Percentiles rank a stretch among this genome's conserved stretches.
Conservation (phyloP, 2,113 vertebrate species). For the Poecile atricapillus region DNA sequence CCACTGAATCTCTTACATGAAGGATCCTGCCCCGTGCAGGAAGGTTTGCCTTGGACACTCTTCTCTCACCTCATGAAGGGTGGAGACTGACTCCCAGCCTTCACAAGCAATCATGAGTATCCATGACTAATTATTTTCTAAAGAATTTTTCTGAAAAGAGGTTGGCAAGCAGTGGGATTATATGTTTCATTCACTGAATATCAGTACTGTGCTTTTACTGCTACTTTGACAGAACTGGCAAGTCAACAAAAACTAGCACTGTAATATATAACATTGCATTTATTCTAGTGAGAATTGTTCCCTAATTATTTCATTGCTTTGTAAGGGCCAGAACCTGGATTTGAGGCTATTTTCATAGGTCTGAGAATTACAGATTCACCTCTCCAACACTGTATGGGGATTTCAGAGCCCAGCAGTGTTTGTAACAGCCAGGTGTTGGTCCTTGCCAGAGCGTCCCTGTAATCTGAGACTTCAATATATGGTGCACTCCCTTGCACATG, state of each 20-base stretch:
- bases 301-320: neutral
- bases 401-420: neutral
- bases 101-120: neutral
- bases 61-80: rapidly evolving
- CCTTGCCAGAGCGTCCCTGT: neutral
- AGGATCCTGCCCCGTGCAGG: neutral
- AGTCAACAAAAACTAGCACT: neutral
- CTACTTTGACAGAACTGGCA: neutral
- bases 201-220: neutral
- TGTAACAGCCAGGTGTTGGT: neutral
- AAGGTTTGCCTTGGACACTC: neutral
- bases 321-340: neutral
- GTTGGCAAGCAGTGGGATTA: neutral
- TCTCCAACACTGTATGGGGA: rapidly evolving
- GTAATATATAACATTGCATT: neutral
- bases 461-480: neutral
- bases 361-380: neutral
- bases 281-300: neutral
- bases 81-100: neutral
- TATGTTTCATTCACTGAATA: neutral
- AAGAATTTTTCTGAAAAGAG: neutral
- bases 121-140: neutral
- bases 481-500: neutral
- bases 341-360: neutral
- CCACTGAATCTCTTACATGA: neutral